A percentile compares a stretch with the other conserved stretches of the same genome.
Conservation (phyloP, 1,140 invertebrate genomes). For the Formica selysi region DNA sequence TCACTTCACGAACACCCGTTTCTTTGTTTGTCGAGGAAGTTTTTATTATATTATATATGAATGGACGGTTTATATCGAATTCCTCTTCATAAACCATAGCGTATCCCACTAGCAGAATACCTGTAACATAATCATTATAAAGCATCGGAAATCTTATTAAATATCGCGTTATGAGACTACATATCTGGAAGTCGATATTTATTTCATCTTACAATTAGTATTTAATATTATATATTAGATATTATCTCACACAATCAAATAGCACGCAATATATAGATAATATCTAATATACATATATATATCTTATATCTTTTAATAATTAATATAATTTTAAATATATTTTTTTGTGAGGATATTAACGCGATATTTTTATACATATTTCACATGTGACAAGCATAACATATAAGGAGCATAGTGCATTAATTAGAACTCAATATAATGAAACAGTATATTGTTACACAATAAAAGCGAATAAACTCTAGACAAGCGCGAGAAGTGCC, state of each 20-base stretch:
- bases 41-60: neutral
- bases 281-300: neutral
- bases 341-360: neutral
- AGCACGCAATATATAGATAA: neutral
- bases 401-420: neutral
- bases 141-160: neutral
- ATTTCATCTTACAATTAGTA: neutral
- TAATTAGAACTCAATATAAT: slow-evolving; percentile 2
- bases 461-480: neutral
- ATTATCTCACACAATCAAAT: neutral
- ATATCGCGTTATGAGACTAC: neutral
- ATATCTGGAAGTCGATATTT: neutral
- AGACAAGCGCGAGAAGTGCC: neutral
- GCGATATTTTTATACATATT: slow-evolving; percentile 10
- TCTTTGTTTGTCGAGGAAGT: neutral
- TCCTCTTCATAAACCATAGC: too few species aligned
- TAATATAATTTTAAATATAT: slow-evolving; percentile 10
- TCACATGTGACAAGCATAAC: neutral
- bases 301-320: neutral
- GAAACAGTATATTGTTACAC: neutral
- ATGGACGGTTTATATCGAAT: neutral
- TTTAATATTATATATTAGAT: slow-evolving; percentile 22
- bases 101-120: neutral
- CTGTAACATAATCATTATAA: slow-evolving; percentile 38
- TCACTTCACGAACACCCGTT: neutral